Evolutionary conservation across 2,888 invertebrate species (phyloP), one percentile per base, ranked within the genome.

Genomic region (Urechis unicinctus): DNA sequence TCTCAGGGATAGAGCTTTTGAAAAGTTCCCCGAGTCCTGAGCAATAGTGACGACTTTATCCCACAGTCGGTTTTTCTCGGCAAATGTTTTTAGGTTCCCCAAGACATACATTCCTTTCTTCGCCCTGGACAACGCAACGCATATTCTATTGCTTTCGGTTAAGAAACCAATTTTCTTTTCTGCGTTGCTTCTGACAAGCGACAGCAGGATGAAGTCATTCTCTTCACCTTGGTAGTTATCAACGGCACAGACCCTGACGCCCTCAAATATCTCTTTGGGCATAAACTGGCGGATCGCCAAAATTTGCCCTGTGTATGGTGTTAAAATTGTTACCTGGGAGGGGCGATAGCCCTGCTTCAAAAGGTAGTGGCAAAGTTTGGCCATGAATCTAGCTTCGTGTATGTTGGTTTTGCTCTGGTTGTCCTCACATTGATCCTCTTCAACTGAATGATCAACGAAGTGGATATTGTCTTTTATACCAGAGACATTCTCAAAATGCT

Each of bases 151-250:
- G 43, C 66, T 61, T 36, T 63, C 65, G 28, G 55, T 62, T 24
- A 73, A 54, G 63, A 77, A 77, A 2, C 77, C 77, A 50, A 75
- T 67, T 21, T 61, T 65, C 3, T 64, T 64, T 17, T 66, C 61
- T 3, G 54, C 56, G 58, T 76, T 76, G 57, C 72, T 74, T 52
- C 76, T 57, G 1, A 77, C 76, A 26, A 77, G 66, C 22, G 75
- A 75, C 28, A 77, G 55, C 17, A 77, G 50, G 41, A 77, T 67
- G 30, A 77, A 71, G 56, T 76, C 74, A 60, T 75, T 77, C 61
- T 77, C 75, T 58, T 74, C 74, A 5, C 74, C 75, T 57, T 75
- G 75, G 49, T 63, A 74, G 53, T 74, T 73, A 59, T 74, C 74
- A 2, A 73, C 68, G 3, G 66, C 63, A 13, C 65, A 67, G 3